phyloP scores from a whole-genome alignment of 2,888 invertebrate genomes.

The Venusia cambrica region DNA sequence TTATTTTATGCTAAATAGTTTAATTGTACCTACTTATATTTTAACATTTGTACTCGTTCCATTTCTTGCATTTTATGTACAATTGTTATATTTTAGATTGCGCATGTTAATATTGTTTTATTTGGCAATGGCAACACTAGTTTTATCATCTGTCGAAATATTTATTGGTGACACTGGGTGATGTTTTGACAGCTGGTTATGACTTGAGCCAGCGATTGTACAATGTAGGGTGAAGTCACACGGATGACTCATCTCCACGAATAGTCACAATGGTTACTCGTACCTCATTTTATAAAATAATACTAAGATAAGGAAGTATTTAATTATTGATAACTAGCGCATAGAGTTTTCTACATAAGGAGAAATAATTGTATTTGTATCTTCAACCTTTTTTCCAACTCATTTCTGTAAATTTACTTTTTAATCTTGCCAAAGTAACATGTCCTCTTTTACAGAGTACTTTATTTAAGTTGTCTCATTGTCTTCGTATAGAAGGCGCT shows the following conservation, averaged over 20 bases:
- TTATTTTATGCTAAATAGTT: constrained; percentile 65
- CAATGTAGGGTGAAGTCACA: constrained; percentile 47
- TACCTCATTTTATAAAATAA: constrained; percentile 76
- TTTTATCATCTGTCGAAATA: constrained; percentile 29
- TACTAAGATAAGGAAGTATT: constrained; percentile 60
- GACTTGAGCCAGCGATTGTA: constrained; percentile 36
- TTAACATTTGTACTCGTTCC: constrained; percentile 64
- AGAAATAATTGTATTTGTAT: constrained; percentile 35
- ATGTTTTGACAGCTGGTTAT: constrained; percentile 31
- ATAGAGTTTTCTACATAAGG: constrained; percentile 45
- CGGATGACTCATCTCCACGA: constrained; percentile 51
- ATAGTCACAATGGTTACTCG: constrained; percentile 77
- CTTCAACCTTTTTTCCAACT: constrained; percentile 33
- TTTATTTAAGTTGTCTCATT: constrained; percentile 38
- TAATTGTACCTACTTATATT: constrained; percentile 49
- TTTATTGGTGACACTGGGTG: constrained; percentile 20
- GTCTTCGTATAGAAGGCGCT: constrained; percentile 31
- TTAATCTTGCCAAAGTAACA: constrained; percentile 72
- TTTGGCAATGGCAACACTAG: constrained; percentile 31
- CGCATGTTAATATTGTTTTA: constrained; percentile 67
- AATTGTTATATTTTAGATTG: constrained; percentile 72
- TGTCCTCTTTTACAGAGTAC: constrained; percentile 53
- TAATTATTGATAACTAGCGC: constrained; percentile 52
- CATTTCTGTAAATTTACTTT: constrained; percentile 41
- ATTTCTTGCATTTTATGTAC: constrained; percentile 75